These are phyloP conservation scores for Oscheius sp. DNA, from an alignment of 2,888 invertebrate species.

Conservation along the genomic window DNA sequence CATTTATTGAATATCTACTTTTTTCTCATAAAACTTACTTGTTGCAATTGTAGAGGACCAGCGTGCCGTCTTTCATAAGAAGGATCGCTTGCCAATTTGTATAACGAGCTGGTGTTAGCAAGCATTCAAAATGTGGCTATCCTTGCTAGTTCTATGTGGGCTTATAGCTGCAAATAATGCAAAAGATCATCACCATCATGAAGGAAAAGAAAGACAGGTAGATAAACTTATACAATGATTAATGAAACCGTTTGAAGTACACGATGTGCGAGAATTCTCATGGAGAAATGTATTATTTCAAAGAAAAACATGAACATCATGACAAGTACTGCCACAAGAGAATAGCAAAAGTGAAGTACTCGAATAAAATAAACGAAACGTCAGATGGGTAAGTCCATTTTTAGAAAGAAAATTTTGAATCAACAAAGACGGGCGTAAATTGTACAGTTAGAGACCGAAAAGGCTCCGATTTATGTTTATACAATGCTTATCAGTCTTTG, in stretches of 20 bases:
- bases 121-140: conserved; percentile 44
- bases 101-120: conserved; percentile 57
- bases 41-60: conserved; percentile 57
- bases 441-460: not conserved
- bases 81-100: conserved; percentile 53
- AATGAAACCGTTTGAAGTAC: conserved; percentile 44
- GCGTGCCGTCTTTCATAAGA: conserved; percentile 53
- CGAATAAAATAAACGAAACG: conserved; percentile 59
- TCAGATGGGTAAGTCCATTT: conserved; percentile 53
- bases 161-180: not conserved
- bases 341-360: conserved; percentile 54
- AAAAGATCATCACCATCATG: conserved; percentile 19
- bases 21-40: conserved; percentile 40
- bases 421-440: conserved; percentile 5
- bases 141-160: not conserved
- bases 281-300: conserved; percentile 49
- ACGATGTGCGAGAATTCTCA: conserved; percentile 48
- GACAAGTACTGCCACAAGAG: conserved; percentile 53
- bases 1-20: not conserved
- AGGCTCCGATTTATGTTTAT: not conserved
- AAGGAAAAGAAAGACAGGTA: conserved; percentile 23
- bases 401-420: not conserved
- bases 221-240: not conserved
- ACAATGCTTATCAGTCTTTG: not conserved
- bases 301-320: conserved; percentile 39